These are phyloP conservation scores for Tokudaia muenninki DNA, from an alignment of 2,797 vertebrate species.

Conservation along the genomic window DNA sequence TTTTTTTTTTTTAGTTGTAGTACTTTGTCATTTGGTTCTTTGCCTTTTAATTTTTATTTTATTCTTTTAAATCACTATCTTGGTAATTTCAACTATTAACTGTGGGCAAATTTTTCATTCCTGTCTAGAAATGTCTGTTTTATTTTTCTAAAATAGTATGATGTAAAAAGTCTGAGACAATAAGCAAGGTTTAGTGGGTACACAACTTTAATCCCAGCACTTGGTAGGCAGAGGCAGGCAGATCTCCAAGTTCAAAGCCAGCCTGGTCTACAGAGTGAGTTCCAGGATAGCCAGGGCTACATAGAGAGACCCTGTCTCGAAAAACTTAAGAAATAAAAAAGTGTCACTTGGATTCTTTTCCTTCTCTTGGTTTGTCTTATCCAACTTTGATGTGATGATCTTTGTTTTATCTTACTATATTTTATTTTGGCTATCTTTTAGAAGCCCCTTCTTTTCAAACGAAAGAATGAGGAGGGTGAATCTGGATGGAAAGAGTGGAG, in stretches of 20 bases:
- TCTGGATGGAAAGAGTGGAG: no score
- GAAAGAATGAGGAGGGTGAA: neutral
- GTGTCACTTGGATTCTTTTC: neutral
- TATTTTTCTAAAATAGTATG: slow-evolving; percentile 25
- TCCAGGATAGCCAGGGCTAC: neutral
- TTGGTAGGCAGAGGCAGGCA: neutral
- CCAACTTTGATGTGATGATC: neutral
- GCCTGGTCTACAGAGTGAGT: neutral
- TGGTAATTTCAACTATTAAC: slow-evolving; percentile 45
- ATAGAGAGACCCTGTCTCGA: neutral
- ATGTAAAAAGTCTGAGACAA: neutral
- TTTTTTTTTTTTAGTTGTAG: neutral
- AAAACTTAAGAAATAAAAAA: neutral
- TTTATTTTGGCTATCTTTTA: neutral
- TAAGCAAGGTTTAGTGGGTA: neutral
- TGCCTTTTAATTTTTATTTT: neutral
- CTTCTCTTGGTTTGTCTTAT: neutral
- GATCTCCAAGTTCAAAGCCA: neutral
- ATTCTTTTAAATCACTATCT: neutral
- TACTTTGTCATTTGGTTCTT: neutral
- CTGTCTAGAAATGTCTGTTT: slow-evolving; percentile 1
- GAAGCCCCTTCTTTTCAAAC: neutral
- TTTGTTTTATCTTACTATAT: neutral
- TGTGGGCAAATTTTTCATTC: neutral
- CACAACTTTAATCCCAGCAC: neutral